phyloP scores from a whole-genome alignment of 2,888 invertebrate species.

The Homarus gammarus region DNA sequence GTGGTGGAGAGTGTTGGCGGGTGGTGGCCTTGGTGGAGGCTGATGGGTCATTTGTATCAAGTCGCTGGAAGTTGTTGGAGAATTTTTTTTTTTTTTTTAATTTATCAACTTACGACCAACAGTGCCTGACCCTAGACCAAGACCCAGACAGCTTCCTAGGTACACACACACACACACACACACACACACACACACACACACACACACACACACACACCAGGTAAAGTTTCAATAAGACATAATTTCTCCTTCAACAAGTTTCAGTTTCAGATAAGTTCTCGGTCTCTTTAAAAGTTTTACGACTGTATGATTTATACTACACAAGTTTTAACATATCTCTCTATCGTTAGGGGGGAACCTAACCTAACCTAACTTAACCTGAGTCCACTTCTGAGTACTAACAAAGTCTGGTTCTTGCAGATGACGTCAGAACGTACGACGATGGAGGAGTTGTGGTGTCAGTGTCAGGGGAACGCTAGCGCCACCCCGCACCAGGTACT shows the following conservation, averaged over 20 bases:
- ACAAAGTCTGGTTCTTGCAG: not conserved
- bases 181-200: not conserved
- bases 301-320: not conserved
- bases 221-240: no score
- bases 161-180: slow-evolving; percentile 4
- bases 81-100: no score
- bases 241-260: not conserved
- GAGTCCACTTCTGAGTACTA: not conserved
- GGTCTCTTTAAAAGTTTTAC: no score
- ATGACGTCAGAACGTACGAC: not conserved
- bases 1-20: no score
- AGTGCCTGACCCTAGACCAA: no score
- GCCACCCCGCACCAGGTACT: slow-evolving; percentile 45
- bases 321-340: not conserved
- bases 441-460: slow-evolving; percentile 48
- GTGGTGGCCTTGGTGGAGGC: no score
- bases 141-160: no score
- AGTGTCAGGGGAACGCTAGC: slow-evolving; percentile 54
- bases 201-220: not conserved
- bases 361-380: not conserved
- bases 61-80: no score
- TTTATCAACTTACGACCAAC: no score
- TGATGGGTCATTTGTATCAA: no score
- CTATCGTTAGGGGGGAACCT: not conserved
- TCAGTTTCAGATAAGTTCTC: not conserved